phyloP scores from a whole-genome alignment of 2,888 invertebrate genomes.

The Lochmaea capreae region DNA sequence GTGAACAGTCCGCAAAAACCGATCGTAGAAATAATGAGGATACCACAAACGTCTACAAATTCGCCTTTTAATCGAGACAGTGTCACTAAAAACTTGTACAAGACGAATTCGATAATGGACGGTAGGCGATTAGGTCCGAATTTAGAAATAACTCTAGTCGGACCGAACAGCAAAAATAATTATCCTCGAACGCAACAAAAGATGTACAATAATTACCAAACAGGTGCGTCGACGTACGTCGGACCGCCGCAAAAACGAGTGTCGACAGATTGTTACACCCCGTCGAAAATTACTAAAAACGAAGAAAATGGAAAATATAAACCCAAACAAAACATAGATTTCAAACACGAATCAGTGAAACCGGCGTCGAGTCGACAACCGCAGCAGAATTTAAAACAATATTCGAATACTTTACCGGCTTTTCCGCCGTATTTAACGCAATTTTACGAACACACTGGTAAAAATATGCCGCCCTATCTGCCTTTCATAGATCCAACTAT shows the following conservation, averaged over 20 bases:
- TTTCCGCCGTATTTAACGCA: conserved; percentile 51
- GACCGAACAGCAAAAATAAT: conserved; percentile 44
- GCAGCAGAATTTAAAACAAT: conserved; percentile 35
- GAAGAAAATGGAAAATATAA: conserved; percentile 57
- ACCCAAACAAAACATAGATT: conserved; percentile 39
- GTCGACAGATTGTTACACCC: conserved; percentile 70
- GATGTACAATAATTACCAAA: conserved; percentile 4
- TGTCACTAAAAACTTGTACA: conserved; percentile 51
- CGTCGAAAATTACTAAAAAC: conserved; percentile 65
- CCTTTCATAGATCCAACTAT: conserved; percentile 64
- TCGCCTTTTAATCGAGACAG: conserved; percentile 40
- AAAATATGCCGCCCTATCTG: conserved; percentile 56
- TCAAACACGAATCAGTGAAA: conserved; percentile 32
- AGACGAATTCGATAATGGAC: conserved; percentile 60
- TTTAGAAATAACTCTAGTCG: conserved; percentile 78
- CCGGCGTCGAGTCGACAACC: conserved; percentile 17
- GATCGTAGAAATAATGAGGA: conserved; percentile 72
- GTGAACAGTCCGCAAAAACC: conserved; percentile 68
- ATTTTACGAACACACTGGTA: conserved; percentile 48
- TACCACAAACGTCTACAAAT: conserved; percentile 60
- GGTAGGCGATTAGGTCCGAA: conserved; percentile 72
- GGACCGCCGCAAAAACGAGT: conserved; percentile 65
- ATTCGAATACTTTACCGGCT: conserved; percentile 39
- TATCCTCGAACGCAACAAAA: conserved; percentile 19
- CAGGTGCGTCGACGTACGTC: conserved; percentile 3